Conservation (phyloP, 2,113 vertebrate genomes). For the Triplophysa tibetana region DNA sequence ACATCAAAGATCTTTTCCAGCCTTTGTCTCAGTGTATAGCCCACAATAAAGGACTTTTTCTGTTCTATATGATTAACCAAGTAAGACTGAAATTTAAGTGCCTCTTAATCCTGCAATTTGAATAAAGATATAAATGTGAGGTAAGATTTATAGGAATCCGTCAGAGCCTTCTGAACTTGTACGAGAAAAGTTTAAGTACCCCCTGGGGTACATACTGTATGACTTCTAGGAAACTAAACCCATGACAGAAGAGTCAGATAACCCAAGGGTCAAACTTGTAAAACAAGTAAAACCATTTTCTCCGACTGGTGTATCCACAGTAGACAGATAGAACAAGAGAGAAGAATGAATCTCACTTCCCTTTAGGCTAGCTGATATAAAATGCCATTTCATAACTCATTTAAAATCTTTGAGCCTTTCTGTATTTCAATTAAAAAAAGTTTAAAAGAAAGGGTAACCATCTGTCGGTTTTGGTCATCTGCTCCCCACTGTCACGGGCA, state of each 20-base stretch:
- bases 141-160: no score
- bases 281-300: conserved; percentile 9
- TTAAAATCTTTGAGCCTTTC: not conserved
- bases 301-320: not conserved
- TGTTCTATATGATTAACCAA: no score
- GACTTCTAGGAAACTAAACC: not conserved
- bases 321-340: conserved; percentile 13
- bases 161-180: not conserved
- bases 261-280: not conserved
- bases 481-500: conserved; percentile 4
- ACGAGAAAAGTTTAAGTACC: not conserved
- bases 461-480: conserved; percentile 21
- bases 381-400: conserved; percentile 13
- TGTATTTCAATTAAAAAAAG: not conserved
- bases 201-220: not conserved
- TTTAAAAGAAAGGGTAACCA: conserved; percentile 10
- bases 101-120: no score
- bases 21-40: not conserved
- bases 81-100: no score
- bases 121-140: no score
- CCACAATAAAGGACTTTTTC: no score
- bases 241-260: not conserved
- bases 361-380: conserved; percentile 41
- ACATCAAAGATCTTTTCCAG: not conserved
- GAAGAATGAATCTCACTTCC: conserved; percentile 34